A percentile compares a stretch with the other conserved stretches of the same genome.
Conservation (phyloP, 2,888 invertebrate genomes). For the Metacarcinus magister region DNA sequence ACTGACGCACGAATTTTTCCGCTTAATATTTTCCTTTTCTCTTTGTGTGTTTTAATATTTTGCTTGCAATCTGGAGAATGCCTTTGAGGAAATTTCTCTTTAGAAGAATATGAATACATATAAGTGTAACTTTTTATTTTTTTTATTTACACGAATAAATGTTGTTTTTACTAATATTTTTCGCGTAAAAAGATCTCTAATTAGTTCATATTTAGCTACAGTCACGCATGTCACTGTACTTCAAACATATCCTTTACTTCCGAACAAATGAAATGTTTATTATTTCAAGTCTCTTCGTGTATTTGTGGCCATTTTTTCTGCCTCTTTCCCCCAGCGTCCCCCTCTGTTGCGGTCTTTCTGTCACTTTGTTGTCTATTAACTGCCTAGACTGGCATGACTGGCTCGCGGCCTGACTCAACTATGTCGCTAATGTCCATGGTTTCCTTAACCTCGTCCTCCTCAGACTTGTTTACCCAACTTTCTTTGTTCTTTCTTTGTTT, state of each 20-base stretch:
- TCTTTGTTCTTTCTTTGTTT: background rate
- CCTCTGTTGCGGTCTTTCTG: background rate
- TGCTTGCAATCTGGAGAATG: background rate
- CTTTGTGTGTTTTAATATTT: slow-evolving; percentile 21
- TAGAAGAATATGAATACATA: background rate
- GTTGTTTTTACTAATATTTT: background rate
- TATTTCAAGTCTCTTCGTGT: background rate
- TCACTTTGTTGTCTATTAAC: background rate
- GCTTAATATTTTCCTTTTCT: slow-evolving; percentile 30
- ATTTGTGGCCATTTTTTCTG: background rate
- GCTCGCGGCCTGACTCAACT: slow-evolving; percentile 42
- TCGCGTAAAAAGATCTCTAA: background rate
- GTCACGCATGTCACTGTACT: background rate
- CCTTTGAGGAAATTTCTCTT: background rate
- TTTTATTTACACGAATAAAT: background rate
- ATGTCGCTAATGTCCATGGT: background rate
- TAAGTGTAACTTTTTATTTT: background rate
- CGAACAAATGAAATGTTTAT: slow-evolving; percentile 13
- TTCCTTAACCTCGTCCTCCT: background rate
- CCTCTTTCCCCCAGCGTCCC: background rate
- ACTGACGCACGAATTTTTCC: slow-evolving; percentile 45
- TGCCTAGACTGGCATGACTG: background rate
- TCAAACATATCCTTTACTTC: background rate
- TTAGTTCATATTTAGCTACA: background rate
- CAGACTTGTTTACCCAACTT: background rate